phyloP scores from a whole-genome alignment of 2,888 invertebrate genomes.

The Nephrotoma flavescens region DNA sequence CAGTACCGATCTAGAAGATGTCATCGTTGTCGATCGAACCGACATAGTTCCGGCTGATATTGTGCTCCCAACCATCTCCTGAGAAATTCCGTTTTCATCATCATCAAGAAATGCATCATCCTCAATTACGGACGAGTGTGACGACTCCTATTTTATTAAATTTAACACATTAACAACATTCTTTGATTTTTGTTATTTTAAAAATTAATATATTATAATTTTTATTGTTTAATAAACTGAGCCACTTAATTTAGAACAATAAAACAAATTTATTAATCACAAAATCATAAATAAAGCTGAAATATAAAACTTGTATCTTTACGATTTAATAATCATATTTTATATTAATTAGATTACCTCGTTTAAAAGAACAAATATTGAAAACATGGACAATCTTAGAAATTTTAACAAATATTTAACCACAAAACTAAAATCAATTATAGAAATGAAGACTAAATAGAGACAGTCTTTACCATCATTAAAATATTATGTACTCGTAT shows the following conservation, averaged over 20 bases:
- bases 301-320: not conserved
- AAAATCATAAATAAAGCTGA: not conserved
- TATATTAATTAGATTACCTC: slow-evolving; percentile 13
- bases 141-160: slow-evolving; percentile 27
- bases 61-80: slow-evolving; percentile 1
- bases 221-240: not conserved
- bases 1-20: slow-evolving; percentile 19
- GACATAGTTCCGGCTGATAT: slow-evolving; percentile 17
- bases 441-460: not conserved
- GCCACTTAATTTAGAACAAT: slow-evolving; percentile 17
- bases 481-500: not conserved
- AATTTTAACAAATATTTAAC: slow-evolving; percentile 7
- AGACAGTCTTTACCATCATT: not conserved
- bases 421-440: slow-evolving; percentile 7
- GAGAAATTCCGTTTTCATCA: slow-evolving; percentile 9
- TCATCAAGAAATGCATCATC: slow-evolving; percentile 15
- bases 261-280: not conserved
- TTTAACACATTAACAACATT: not conserved
- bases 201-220: not conserved
- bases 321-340: not conserved
- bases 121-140: slow-evolving; percentile 34
- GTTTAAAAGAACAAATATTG: slow-evolving; percentile 19
- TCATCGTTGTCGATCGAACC: slow-evolving; percentile 17
- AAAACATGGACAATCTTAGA: slow-evolving; percentile 14
- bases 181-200: not conserved